Conservation (phyloP, 2,888 invertebrate genomes). For the Alsophila aescularia region DNA sequence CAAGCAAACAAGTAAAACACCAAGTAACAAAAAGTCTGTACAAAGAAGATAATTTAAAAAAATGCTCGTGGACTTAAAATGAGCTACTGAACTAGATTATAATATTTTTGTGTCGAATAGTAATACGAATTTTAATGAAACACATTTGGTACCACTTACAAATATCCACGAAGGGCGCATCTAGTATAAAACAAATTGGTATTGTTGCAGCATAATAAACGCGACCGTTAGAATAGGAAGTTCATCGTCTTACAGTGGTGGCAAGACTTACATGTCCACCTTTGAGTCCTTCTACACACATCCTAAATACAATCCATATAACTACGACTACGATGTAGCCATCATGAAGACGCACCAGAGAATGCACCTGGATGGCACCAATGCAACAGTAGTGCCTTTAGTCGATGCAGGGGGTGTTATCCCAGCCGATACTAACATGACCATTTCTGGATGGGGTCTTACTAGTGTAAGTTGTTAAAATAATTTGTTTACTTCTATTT, state of each 20-base stretch:
- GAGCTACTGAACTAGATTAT: too few relatives aligned
- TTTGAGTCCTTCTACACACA: conserved; percentile 17
- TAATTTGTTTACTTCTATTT: too few relatives aligned
- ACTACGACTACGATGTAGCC: conserved; percentile 34
- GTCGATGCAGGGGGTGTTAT: conserved; percentile 19
- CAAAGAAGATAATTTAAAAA: too few relatives aligned
- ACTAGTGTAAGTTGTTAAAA: conserved; percentile 16
- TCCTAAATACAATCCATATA: conserved; percentile 23
- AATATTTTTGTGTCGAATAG: too few relatives aligned
- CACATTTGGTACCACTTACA: too few relatives aligned
- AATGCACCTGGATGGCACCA: conserved; percentile 34
- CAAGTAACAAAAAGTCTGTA: too few relatives aligned
- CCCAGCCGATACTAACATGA: conserved; percentile 12
- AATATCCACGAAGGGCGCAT: too few relatives aligned
- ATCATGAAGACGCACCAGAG: conserved; percentile 17
- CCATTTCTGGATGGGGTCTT: conserved; percentile 53
- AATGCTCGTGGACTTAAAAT: too few relatives aligned
- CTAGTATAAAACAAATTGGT: not conserved
- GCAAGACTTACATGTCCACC: conserved; percentile 25
- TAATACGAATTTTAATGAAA: too few relatives aligned
- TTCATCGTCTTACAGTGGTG: conserved; percentile 38
- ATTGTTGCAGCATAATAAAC: conserved; percentile 44
- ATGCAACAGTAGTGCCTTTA: conserved; percentile 22
- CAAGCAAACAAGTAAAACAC: too few relatives aligned
- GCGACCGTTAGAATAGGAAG: conserved; percentile 63